Base-by-base conservation (phyloP, 2,888 invertebrate genomes). In the Pammene fasciana region DNA sequence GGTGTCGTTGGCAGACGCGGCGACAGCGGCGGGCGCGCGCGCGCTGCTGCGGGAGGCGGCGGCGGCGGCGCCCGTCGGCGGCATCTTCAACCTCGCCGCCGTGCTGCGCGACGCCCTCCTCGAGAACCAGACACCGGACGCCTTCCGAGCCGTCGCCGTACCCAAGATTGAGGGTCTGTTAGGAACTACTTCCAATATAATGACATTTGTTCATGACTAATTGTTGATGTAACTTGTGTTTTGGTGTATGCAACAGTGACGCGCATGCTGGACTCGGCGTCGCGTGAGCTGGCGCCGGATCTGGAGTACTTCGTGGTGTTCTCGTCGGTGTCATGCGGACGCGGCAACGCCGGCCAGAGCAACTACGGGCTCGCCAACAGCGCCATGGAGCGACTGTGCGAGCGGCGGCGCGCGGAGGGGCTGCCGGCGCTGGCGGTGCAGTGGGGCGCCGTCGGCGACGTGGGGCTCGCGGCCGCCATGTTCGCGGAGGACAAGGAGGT, bases 281-380 rank as follows among this genome's bases (percentile, higher is more conserved):
- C 97, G 0, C 95, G 99, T 71, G 93, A 94, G 75, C 83, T 96
- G 71, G 97, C 97, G 76, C 95, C 96, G 0, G 94, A 96, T 75
- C 87, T 97, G 75, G 98, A 99, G 81, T 96, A 98, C 93, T 99
- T 99, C 86, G 98, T 99, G 65, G 97, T 95, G 71, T 99, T 99
- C 94, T 99, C 99, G 50, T 98, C 98, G 55, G 97, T 99, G 70
- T 97, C 98, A 46, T 98, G 99, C 89, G 99, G 99, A 13, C 95
- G 99, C 76, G 99, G 99, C 73, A 99, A 99, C 91, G 95, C 97
- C 60, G 99, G 99, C 6, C 99, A 99, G 92, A 95, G 97, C 72
- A 99, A 99, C 93, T 99, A 99, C 86, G 99, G 99, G 67, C 94
- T 97, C 78, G 99, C 99, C 66, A 99, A 99, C 93, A 98, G 99